These are phyloP conservation scores for Andrena hattorfiana DNA, from an alignment of 2,888 invertebrate species.

Conservation along the genomic window DNA sequence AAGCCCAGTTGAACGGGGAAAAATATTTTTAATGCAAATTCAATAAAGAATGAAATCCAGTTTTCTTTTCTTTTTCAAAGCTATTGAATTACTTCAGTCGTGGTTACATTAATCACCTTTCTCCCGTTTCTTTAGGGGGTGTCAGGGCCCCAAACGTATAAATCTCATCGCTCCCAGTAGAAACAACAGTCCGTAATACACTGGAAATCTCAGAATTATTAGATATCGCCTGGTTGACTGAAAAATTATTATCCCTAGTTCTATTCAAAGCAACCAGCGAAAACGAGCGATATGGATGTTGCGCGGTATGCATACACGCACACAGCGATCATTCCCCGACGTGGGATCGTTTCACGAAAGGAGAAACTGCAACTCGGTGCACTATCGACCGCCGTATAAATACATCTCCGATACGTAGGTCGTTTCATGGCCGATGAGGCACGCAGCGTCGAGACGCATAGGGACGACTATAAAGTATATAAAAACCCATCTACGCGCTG, in stretches of 20 bases:
- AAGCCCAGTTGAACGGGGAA: too few species aligned
- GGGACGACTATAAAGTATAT: neutral
- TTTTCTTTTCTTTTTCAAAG: too few species aligned
- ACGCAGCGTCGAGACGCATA: conserved; percentile 27
- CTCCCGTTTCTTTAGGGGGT: too few species aligned
- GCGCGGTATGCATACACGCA: conserved; percentile 8
- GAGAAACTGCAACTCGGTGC: conserved; percentile 51
- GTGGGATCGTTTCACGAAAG: conserved; percentile 53
- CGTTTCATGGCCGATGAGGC: conserved; percentile 68
- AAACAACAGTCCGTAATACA: too few species aligned
- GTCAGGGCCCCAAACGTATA: too few species aligned
- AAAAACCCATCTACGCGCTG: neutral
- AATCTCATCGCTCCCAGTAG: too few species aligned
- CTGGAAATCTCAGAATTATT: too few species aligned
- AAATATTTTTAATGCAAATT: too few species aligned
- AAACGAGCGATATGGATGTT: neutral
- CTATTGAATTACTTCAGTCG: too few species aligned
- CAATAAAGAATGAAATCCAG: too few species aligned
- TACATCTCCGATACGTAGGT: conserved; percentile 61
- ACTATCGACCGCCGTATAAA: conserved; percentile 67
- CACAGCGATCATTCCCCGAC: conserved; percentile 58
- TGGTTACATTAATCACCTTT: too few species aligned
- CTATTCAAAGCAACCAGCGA: neutral
- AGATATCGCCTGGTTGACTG: neutral
- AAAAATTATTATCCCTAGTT: conserved; percentile 10